Percentiles rank a stretch among this genome's conserved stretches.
phyloP scores from a whole-genome alignment of 92 coral and sea anemone genomes.

The Nematostella vectensis region DNA sequence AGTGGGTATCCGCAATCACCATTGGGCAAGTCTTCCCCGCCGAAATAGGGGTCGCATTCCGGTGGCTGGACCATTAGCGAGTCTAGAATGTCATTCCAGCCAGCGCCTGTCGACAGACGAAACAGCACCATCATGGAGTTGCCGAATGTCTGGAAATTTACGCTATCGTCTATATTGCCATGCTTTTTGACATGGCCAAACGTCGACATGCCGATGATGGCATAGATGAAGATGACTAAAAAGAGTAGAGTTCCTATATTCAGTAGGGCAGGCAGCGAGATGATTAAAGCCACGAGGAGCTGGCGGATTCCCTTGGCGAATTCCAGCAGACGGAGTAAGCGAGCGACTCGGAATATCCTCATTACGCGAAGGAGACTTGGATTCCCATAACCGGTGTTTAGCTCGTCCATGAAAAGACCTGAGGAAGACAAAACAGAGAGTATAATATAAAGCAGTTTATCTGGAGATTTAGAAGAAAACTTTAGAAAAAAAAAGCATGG shows the following conservation, averaged over 20 bases:
- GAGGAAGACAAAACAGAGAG: slow-evolving; percentile 3
- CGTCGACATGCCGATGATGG: slow-evolving; percentile 90
- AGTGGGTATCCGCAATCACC: slow-evolving; percentile 74
- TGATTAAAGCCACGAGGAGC: slow-evolving; percentile 73
- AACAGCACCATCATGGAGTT: slow-evolving; percentile 83
- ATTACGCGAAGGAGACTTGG: slow-evolving; percentile 83
- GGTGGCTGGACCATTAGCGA: slow-evolving; percentile 89
- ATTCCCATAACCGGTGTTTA: slow-evolving; percentile 48
- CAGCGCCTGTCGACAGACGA: slow-evolving; percentile 89
- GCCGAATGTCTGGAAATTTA: slow-evolving; percentile 86
- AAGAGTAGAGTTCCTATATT: slow-evolving; percentile 88
- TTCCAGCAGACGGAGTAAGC: slow-evolving; percentile 80
- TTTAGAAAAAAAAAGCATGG: background rate
- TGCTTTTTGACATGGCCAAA: slow-evolving; percentile 79
- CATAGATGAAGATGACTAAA: slow-evolving; percentile 86
- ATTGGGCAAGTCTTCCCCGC: slow-evolving; percentile 59
- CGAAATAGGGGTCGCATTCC: slow-evolving; percentile 66
- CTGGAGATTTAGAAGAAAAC: background rate
- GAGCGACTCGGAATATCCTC: slow-evolving; percentile 83
- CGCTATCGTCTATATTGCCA: slow-evolving; percentile 77
- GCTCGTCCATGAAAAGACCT: slow-evolving; percentile 84
- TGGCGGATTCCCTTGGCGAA: slow-evolving; percentile 96
- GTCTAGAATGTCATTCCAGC: slow-evolving; percentile 92
- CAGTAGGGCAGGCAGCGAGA: slow-evolving; percentile 85
- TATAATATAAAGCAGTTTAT: too few relatives aligned